Evolutionary conservation across 1,140 invertebrate genomes (phyloP), one percentile per base, ranked within the genome.

Genomic region (Drosophila dunni): DNA sequence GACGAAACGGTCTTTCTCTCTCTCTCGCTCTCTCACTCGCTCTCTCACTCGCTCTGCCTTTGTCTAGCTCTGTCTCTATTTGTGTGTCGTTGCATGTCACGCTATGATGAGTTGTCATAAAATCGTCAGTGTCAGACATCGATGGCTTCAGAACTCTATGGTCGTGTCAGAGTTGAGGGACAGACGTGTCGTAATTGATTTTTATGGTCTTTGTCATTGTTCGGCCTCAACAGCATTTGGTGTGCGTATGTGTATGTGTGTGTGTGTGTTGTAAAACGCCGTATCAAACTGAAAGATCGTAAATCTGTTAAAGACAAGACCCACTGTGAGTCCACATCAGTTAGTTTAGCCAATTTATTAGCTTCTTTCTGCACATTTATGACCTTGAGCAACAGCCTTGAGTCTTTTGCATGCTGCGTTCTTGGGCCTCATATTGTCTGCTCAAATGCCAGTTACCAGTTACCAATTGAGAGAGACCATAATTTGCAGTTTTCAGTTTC

Each of bases 71-170:
- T 8, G 29, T 53, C 2, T 53, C n/a, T 13, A 7, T n/a, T 11
- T 50, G 24, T 50, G 24, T 33, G 11, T 33, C 48, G 36, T 57
- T 78, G 61, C 68, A 70, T 90, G 84, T 89, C 84, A 89, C 78
- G 84, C 84, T 84, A 89, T 89, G 84, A 89, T 89, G 84, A 89
- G 80, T 90, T 89, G 84, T 89, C 84, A 89, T 89, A 89, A 89
- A 89, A 90, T 89, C 71, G 81, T 84, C 84, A 89, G 68, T 67
- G 81, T 75, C 73, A 66, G 71, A n/a, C 53, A n/a, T 56, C 53
- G 68, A 29, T 54, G 62, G 48, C 45, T 74, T 13, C 64, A 64
- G 64, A 13, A 51, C 33, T 57, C 81, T 70, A 63, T 65, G 77
- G 73, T 63, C 69, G 56, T 88, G 84, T 88, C 83, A 89, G 71